These are phyloP conservation scores for Bellardia pandia DNA, from an alignment of 2,888 invertebrate genomes.

Conservation along the genomic window DNA sequence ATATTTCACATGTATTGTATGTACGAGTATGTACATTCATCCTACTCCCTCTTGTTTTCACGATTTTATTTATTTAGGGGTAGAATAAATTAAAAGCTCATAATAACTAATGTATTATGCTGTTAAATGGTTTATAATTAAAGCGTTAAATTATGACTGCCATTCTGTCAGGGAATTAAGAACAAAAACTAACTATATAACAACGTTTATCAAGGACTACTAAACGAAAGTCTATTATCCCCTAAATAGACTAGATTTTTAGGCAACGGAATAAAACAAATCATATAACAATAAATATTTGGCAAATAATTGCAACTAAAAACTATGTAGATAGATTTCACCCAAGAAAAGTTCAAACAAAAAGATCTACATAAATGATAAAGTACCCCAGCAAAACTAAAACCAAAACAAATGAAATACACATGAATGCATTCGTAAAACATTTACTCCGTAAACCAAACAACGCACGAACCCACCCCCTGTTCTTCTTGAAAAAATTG, in stretches of 20 bases:
- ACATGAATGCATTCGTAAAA: conserved; percentile 64
- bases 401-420: conserved; percentile 57
- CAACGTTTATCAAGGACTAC: background rate
- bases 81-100: conserved; percentile 51
- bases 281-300: conserved; percentile 47
- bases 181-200: background rate
- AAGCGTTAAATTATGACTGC: conserved; percentile 52
- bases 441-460: conserved; percentile 25
- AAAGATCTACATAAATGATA: conserved; percentile 44
- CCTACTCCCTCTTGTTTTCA: background rate
- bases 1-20: background rate
- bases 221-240: background rate
- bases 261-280: conserved; percentile 39
- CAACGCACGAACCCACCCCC: background rate
- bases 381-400: background rate
- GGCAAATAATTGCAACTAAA: conserved; percentile 58
- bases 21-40: too few species aligned
- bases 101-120: conserved; percentile 40
- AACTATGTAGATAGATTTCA: conserved; percentile 19
- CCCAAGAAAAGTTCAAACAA: conserved; percentile 30
- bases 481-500: background rate
- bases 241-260: background rate
- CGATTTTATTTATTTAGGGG: background rate
- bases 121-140: conserved; percentile 68
- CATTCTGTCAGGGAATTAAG: background rate